phyloP scores from a whole-genome alignment of 2,797 vertebrate species.

The Oophaga sylvatica region DNA sequence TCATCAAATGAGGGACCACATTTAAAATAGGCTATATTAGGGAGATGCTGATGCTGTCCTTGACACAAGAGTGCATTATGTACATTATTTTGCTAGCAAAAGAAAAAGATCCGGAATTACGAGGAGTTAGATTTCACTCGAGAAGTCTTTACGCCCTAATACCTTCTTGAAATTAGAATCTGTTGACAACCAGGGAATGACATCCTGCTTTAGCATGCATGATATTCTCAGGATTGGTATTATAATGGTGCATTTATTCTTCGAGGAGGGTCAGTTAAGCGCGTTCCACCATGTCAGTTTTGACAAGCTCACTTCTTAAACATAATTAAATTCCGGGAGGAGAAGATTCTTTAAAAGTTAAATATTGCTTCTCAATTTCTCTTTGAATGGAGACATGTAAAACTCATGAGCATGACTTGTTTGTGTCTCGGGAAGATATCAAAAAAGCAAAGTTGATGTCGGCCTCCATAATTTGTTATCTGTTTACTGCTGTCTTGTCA shows the following conservation, averaged over 20 bases:
- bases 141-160: not conserved
- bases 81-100: not conserved
- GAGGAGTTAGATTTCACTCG: not conserved
- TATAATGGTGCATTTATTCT: conserved; percentile 18
- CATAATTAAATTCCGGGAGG: conserved; percentile 35
- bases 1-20: too few species aligned
- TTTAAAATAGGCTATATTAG: too few species aligned
- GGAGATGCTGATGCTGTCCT: too few species aligned
- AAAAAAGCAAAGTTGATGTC: not conserved
- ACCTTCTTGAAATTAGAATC: not conserved
- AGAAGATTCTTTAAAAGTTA: conserved; percentile 5
- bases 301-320: conserved; percentile 29
- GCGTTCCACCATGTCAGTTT: conserved; percentile 21
- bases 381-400: conserved; percentile 27
- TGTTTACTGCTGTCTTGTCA: not conserved
- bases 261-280: conserved; percentile 7
- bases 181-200: not conserved
- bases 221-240: not conserved
- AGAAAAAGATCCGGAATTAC: not conserved
- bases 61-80: too few species aligned
- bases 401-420: conserved; percentile 3
- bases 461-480: conserved; percentile 27
- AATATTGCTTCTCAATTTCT: conserved; percentile 34
- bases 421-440: not conserved
- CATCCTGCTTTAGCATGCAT: not conserved